These are phyloP conservation scores for Pangasius larnaudii DNA, from an alignment of 2,797 vertebrate species.

Conservation along the genomic window DNA sequence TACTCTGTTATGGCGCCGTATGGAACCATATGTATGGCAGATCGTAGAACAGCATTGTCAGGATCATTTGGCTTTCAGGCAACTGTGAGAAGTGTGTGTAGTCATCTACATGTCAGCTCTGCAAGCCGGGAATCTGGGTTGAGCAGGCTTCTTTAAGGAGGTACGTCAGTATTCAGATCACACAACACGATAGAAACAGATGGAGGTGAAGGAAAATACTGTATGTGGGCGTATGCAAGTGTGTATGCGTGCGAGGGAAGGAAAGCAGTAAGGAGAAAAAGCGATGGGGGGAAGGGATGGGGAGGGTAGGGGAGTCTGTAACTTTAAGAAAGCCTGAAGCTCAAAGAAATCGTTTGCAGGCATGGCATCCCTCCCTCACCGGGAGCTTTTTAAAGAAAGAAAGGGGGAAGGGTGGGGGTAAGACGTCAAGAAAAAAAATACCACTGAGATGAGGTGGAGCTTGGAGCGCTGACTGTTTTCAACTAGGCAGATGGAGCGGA, in stretches of 20 bases:
- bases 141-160: constrained; percentile 10
- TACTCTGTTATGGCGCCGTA: neutral
- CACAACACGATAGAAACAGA: constrained; percentile 26
- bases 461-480: constrained; percentile 23
- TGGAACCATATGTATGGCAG: neutral
- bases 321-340: constrained; percentile 45
- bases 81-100: neutral
- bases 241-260: constrained; percentile 34
- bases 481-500: constrained; percentile 33
- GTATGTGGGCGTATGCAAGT: constrained; percentile 41
- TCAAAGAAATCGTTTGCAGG: constrained; percentile 55
- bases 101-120: neutral
- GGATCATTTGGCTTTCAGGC: neutral
- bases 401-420: neutral
- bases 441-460: constrained; percentile 38
- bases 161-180: constrained; percentile 37
- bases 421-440: neutral
- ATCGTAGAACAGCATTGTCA: neutral
- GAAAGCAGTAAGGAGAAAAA: constrained; percentile 14
- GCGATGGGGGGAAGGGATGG: neutral
- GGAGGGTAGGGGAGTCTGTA: constrained; percentile 11
- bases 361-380: constrained; percentile 39
- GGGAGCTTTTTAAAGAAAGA: constrained; percentile 29
- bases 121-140: constrained; percentile 5
- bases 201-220: constrained; percentile 45